These are phyloP conservation scores for Eremophila alpestris DNA, from an alignment of 2,797 vertebrate genomes.

Conservation along the genomic window DNA sequence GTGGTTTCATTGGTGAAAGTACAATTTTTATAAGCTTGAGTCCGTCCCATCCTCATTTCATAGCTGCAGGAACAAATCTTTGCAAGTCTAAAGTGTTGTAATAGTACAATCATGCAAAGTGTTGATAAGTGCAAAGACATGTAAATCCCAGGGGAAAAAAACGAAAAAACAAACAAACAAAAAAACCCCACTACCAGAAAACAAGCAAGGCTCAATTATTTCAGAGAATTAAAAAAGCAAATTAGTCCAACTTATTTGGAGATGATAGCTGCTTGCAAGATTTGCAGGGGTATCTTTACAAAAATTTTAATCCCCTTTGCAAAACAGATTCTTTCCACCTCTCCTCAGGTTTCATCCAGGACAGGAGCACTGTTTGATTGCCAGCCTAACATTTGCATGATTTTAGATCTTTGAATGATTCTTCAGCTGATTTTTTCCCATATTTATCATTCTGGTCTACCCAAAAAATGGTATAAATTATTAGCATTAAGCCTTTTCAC, in stretches of 20 bases:
- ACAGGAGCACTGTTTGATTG: background rate
- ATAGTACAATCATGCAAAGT: background rate
- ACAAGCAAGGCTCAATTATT: background rate
- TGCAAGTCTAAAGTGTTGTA: background rate
- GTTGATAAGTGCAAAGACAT: background rate
- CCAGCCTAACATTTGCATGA: background rate
- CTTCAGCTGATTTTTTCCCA: background rate
- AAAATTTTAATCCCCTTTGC: background rate
- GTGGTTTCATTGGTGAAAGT: background rate
- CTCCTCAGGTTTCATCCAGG: background rate
- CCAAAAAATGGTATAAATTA: background rate
- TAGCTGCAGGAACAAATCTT: background rate
- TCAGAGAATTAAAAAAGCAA: background rate
- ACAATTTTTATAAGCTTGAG: background rate
- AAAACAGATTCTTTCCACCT: background rate
- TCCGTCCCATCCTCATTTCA: background rate
- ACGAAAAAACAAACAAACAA: too few relatives aligned
- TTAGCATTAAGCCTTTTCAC: background rate
- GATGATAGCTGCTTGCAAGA: background rate
- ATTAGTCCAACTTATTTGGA: background rate
- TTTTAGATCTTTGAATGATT: background rate
- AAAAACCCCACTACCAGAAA: background rate
- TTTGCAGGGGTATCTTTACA: fast-evolving
- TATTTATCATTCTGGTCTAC: background rate
- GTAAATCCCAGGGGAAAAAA: background rate